Evolutionary conservation across 2,888 invertebrate species (phyloP), one percentile per base, ranked within the genome.

Genomic region (Oscheius sp.): DNA sequence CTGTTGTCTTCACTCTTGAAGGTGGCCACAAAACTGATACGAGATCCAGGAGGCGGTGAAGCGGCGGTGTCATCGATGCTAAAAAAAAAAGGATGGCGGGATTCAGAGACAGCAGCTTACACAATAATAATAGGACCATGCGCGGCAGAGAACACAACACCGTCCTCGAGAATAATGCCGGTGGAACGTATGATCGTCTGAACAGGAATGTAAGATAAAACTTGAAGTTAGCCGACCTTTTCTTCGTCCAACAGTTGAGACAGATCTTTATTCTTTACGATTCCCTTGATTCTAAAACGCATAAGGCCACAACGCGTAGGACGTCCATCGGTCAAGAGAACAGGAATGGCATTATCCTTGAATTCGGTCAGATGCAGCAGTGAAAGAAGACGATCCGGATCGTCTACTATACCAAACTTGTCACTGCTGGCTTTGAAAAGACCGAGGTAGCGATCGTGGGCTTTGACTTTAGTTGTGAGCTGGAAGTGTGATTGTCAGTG

Each of bases 301-400:
- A 68, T 21, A 4, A 37, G 55, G 33, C 37, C 55, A 33, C 55
- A 13, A 21, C 68, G 53, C 1, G 68, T 53, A 9, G 68, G 68
- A 11, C 55, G 53, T 7, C 10, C 37, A 2, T 68, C 68, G 2
- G 11, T 1, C 32, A 53, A 35, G 5, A 11, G 29, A 35, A 68
- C 68, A 1, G 68, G 42, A 2, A 68, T 33, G n/a, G 68, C 2
- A 21, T 35, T 68, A 2, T 33, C 35, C n/a, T 33, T 35, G 55
- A 53, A 53, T 13, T 68, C 53, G 35, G 68, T 33, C 3, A 68
- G 53, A 35, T 68, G 68, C n/a, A 68, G 55, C 35, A 68, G 35
- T 33, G 55, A 33, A 10, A 68, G 53, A 7, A 53, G 13, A n/a
- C 68, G 53, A n/a, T 37, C 10, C n/a, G 68, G 68, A 55, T 68